Conservation (phyloP, 2,888 invertebrate genomes). For the Vesta saturnalis region DNA sequence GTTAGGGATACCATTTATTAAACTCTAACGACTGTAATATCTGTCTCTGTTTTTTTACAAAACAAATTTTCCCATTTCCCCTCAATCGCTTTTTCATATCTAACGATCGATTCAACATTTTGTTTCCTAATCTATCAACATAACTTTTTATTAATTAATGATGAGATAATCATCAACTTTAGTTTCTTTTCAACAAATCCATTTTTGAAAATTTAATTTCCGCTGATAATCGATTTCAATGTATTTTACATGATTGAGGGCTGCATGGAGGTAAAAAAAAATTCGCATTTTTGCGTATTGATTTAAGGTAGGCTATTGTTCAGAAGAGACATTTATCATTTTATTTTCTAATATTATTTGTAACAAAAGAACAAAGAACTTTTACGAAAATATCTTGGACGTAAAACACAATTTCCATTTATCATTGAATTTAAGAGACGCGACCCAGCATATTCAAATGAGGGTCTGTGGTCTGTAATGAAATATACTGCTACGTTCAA, state of each 20-base stretch:
- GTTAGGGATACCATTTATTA: slow-evolving; percentile 26
- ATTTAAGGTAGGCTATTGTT: slow-evolving; percentile 22
- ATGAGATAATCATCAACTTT: not conserved
- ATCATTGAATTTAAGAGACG: slow-evolving; percentile 40
- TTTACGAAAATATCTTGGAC: slow-evolving; percentile 36
- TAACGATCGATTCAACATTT: not conserved
- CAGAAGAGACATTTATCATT: slow-evolving; percentile 33
- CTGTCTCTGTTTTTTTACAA: slow-evolving; percentile 18
- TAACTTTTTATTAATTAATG: not conserved
- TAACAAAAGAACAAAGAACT: slow-evolving; percentile 36
- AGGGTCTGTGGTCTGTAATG: slow-evolving; percentile 35
- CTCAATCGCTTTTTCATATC: not conserved
- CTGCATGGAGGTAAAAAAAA: not conserved
- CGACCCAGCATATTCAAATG: slow-evolving; percentile 39
- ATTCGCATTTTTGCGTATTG: slow-evolving; percentile 21
- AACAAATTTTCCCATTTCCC: slow-evolving; percentile 4
- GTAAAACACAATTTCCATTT: slow-evolving; percentile 39
- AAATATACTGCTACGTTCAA: slow-evolving; percentile 36
- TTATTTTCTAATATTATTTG: slow-evolving; percentile 37
- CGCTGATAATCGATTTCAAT: not conserved
- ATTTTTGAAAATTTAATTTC: slow-evolving; percentile 7
- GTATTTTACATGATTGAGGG: not conserved
- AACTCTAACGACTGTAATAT: slow-evolving; percentile 25
- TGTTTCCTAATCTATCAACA: no score
- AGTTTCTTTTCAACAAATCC: not conserved